Base-by-base conservation (phyloP, 2,888 invertebrate species). In the Pasiphila rectangulata region DNA sequence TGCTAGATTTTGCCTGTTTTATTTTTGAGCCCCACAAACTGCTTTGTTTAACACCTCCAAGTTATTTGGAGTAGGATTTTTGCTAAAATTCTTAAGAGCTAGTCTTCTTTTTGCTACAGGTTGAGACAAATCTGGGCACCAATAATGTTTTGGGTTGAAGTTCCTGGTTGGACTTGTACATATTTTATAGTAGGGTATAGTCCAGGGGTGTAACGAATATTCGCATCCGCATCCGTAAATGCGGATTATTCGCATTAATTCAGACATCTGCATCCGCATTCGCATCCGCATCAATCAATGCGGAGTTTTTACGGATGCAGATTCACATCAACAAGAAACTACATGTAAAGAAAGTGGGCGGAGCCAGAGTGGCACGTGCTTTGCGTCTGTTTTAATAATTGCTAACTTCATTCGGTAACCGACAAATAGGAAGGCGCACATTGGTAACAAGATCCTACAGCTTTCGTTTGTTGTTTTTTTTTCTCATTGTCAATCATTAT, bases 91-190 rank as follows among this genome's bases (percentile, higher is more conserved):
- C 10, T 35, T 35, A 21, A 35, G 21, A 12, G 35, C 35, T 13
- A 35, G 16, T 1, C 35, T 20, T 4, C 35, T 19, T 21, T 35
- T 1, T 3, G 35, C 35, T 10, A 35, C 9, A 4, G 19, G 12
- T 7, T 20, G 9, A 10, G 35, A 35, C 6, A 35, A 9, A 6
- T 20, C n/a, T 21, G 21, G 35, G 12, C 21, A 12, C 35, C 35
- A 35, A 35, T 35, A 35, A 7, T 17, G 35, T 21, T 35, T 35
- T 13, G 35, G 35, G 6, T 20, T 21, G 7, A 35, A 35, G n/a
- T n/a, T 12, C 7, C n/a, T 19, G 12, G 5, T 6, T 20, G 35
- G 20, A 12, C 12, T 21, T 2, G 19, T 10, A 21, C 21, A 20
- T 4, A 19, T 35, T 21, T 35, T 35, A 7, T 7, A 10, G 10